Evolutionary conservation across 2,888 invertebrate species (phyloP).

Genomic region (Orgyia antiqua): DNA sequence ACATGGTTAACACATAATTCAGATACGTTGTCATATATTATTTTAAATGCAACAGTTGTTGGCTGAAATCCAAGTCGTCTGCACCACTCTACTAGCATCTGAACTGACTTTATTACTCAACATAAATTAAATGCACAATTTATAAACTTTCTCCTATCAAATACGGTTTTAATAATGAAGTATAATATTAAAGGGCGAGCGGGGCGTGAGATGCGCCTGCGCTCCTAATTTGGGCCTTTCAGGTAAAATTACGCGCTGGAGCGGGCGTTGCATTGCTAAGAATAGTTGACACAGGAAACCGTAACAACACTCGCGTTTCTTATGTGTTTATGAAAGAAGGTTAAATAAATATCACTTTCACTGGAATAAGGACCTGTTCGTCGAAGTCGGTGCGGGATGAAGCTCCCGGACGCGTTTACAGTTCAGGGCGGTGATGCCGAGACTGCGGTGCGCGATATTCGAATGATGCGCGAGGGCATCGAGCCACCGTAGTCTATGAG

Average conservation of each 20-base stretch:
- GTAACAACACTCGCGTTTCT: constrained; percentile 60
- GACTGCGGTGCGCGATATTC: constrained; percentile 76
- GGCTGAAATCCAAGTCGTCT: constrained; percentile 70
- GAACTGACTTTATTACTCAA: constrained; percentile 61
- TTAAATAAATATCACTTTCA: constrained; percentile 60
- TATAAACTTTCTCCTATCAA: constrained; percentile 47
- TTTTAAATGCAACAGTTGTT: constrained; percentile 59
- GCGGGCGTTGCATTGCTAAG: constrained; percentile 63
- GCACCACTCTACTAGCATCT: constrained; percentile 60
- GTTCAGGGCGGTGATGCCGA: constrained; percentile 68
- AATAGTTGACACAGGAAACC: constrained; percentile 63
- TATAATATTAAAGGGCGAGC: constrained; percentile 51
- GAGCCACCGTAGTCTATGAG: constrained; percentile 72
- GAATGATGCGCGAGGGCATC: constrained; percentile 73
- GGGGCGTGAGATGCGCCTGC: constrained; percentile 52
- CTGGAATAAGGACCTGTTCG: constrained; percentile 73
- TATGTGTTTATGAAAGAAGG: constrained; percentile 31
- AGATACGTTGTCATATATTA: constrained; percentile 52
- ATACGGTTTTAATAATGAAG: constrained; percentile 47
- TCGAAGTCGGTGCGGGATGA: constrained; percentile 73
- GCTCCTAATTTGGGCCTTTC: constrained; percentile 78
- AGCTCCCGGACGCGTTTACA: constrained; percentile 73
- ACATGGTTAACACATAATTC: constrained; percentile 32
- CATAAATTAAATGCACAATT: constrained; percentile 28
- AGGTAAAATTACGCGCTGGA: constrained; percentile 76